Percentiles rank a stretch among this genome's conserved stretches.
Evolutionary conservation across 2,113 vertebrate genomes (phyloP).

Genomic region (Dicrurus megarhynchus): DNA sequence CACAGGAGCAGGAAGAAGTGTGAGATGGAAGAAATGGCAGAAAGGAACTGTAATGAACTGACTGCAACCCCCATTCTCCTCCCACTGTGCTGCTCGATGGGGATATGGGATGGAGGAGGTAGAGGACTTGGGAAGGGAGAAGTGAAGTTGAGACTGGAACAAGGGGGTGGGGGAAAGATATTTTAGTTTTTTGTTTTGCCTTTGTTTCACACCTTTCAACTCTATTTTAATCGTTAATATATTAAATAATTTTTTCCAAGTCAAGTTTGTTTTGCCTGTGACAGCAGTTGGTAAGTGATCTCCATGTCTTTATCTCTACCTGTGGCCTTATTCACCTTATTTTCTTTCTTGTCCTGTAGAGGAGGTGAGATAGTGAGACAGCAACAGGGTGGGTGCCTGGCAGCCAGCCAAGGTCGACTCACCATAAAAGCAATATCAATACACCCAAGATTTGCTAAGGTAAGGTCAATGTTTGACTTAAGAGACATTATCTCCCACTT

Average conservation of each 20-base stretch:
- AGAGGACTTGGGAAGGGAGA: not conserved
- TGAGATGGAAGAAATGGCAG: not conserved
- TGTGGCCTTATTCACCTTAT: not conserved
- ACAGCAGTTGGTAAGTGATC: not conserved
- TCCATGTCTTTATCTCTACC: not conserved
- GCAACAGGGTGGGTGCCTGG: fast-evolving
- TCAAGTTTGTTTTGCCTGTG: not conserved
- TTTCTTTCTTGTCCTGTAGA: not conserved
- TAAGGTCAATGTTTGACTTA: not conserved
- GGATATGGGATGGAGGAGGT: not conserved
- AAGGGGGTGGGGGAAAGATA: fast-evolving
- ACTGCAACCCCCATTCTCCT: fast-evolving
- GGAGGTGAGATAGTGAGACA: not conserved
- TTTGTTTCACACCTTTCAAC: not conserved
- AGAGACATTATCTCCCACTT: not conserved
- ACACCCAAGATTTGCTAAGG: not conserved
- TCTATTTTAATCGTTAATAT: not conserved
- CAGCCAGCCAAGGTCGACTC: not conserved
- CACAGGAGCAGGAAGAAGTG: not conserved
- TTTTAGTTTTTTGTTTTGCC: not conserved
- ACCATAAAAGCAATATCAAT: not conserved
- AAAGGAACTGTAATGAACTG: not conserved
- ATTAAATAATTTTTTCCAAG: not conserved
- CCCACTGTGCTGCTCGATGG: fast-evolving
- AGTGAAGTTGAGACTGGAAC: not conserved